A percentile compares a stretch with the other conserved stretches of the same genome.
phyloP scores from a whole-genome alignment of 2,888 invertebrate genomes.

The Cerastoderma edule region DNA sequence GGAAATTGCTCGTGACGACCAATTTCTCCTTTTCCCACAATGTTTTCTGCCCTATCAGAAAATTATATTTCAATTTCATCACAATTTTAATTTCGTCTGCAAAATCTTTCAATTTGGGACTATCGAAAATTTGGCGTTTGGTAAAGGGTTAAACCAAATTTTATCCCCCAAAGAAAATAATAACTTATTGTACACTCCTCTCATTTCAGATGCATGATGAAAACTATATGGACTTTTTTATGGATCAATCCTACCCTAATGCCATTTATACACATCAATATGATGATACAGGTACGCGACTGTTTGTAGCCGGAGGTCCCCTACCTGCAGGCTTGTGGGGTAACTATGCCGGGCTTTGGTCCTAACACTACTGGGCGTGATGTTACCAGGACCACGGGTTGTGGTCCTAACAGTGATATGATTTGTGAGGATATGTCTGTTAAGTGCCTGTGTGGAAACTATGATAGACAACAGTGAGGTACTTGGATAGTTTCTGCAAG shows the following conservation, averaged over 20 bases:
- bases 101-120: background rate
- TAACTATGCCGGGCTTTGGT: slow-evolving; percentile 97
- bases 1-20: too few relatives aligned
- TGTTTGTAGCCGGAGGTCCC: slow-evolving; percentile 98
- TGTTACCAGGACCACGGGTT: too few relatives aligned
- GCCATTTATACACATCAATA: slow-evolving; percentile 99
- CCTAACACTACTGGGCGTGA: too few relatives aligned
- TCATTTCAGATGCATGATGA: slow-evolving; percentile 80
- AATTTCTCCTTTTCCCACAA: too few relatives aligned
- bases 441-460: background rate
- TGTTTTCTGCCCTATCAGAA: too few relatives aligned
- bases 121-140: background rate
- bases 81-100: too few relatives aligned
- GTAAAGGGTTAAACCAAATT: background rate
- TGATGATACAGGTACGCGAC: slow-evolving; percentile 94
- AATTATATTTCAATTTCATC: too few relatives aligned
- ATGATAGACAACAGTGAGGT: too few relatives aligned
- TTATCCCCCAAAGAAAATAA: too few relatives aligned
- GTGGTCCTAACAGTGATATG: too few relatives aligned
- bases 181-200: too few relatives aligned
- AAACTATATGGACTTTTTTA: slow-evolving; percentile 84
- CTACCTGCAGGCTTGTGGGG: slow-evolving; percentile 95
- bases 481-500: background rate
- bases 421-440: background rate
- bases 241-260: slow-evolving; percentile 89